Conservation (phyloP, 2,113 vertebrate genomes). For the Oncorhynchus mykiss region DNA sequence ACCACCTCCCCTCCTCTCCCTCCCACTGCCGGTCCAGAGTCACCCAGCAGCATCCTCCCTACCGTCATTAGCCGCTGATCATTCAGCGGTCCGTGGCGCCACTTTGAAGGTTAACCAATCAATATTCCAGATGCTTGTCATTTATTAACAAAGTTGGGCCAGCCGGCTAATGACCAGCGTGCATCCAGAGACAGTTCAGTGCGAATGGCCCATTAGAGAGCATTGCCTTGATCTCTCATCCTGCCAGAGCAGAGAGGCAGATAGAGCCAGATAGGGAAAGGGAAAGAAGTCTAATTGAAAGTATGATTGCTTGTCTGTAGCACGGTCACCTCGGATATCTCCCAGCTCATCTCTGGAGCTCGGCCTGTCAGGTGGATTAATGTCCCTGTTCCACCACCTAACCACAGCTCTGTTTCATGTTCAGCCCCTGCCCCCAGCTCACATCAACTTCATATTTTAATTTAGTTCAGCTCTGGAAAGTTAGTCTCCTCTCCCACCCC, state of each 20-base stretch:
- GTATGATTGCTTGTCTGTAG: constrained; percentile 58
- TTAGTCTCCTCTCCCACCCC: constrained; percentile 34
- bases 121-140: constrained; percentile 57
- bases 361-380: constrained; percentile 55
- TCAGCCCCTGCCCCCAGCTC: constrained; percentile 26
- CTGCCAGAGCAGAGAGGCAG: constrained; percentile 25
- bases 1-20: neutral
- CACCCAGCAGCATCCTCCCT: constrained; percentile 28
- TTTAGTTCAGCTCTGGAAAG: constrained; percentile 53
- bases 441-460: constrained; percentile 56
- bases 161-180: constrained; percentile 47
- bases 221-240: constrained; percentile 12
- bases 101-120: constrained; percentile 62
- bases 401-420: constrained; percentile 26
- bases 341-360: constrained; percentile 34
- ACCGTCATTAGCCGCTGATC: constrained; percentile 48
- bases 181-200: constrained; percentile 46
- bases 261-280: constrained; percentile 26
- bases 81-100: constrained; percentile 28
- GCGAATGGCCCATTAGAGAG: constrained; percentile 36
- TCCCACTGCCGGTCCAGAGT: constrained; percentile 6
- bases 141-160: constrained; percentile 56
- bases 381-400: constrained; percentile 30
- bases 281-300: constrained; percentile 57
- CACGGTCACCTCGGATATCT: constrained; percentile 53